Percentiles rank a stretch among this genome's conserved stretches.
phyloP scores from a whole-genome alignment of 30 jellyfish, hydroid and myxozoan genomes.

The Rhopilema esculentum region DNA sequence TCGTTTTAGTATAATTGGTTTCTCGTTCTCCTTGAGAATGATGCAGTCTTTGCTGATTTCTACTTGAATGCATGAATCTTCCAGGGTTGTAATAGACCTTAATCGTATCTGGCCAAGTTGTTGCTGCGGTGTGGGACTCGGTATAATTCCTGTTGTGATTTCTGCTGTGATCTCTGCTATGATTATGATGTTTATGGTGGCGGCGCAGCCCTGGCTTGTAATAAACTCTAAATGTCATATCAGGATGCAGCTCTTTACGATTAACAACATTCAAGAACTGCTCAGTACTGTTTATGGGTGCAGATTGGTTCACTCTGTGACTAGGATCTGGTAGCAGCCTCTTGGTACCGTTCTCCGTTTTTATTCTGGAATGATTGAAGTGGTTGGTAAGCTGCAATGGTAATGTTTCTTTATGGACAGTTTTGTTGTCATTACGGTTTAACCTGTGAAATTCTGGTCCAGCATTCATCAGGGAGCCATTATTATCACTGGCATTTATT shows the following conservation, averaged over 20 bases:
- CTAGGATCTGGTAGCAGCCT: conserved; percentile 16
- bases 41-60: not conserved
- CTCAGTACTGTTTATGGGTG: conserved; percentile 33
- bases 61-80: not conserved
- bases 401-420: not conserved
- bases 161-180: not conserved
- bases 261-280: conserved; percentile 19
- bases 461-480: not conserved
- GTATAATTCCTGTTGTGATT: not conserved
- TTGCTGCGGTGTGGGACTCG: not conserved
- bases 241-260: conserved; percentile 20
- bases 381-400: not conserved
- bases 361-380: conserved; percentile 14
- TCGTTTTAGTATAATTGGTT: not conserved
- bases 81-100: conserved; percentile 10
- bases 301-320: not conserved
- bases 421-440: not conserved
- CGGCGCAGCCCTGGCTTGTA: conserved; percentile 23
- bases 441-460: no score
- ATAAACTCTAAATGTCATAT: conserved; percentile 45
- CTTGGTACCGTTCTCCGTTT: conserved; percentile 49
- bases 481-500: not conserved
- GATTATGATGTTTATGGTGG: conserved; percentile 23
- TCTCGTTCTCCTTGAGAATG: not conserved
- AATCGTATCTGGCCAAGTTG: conserved; percentile 1